These are phyloP conservation scores for Noctua comes DNA, from an alignment of 2,888 invertebrate species.

Conservation along the genomic window DNA sequence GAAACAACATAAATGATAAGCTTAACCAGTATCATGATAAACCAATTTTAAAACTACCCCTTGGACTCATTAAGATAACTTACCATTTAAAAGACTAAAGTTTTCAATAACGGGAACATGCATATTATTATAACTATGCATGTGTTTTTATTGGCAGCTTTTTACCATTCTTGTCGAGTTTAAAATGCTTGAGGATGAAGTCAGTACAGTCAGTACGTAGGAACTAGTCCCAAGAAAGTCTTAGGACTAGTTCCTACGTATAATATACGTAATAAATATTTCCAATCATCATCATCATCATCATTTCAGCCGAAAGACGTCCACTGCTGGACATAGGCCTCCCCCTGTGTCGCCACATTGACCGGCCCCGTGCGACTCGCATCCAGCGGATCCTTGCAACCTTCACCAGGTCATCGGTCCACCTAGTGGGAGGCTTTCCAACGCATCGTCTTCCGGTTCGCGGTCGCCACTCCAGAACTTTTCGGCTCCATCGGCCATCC, in stretches of 20 bases:
- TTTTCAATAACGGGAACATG: constrained; percentile 38
- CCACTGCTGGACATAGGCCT: too few species aligned
- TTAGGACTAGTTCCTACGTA: constrained; percentile 65
- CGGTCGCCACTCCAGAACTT: too few species aligned
- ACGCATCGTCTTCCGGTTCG: too few species aligned
- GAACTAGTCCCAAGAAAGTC: too few species aligned
- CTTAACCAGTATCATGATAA: constrained; percentile 5
- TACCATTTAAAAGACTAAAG: constrained; percentile 21
- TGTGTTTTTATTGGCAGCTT: constrained; percentile 1
- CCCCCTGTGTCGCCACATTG: too few species aligned
- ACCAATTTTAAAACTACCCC: constrained; percentile 22
- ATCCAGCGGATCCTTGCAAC: too few species aligned
- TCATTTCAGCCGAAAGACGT: too few species aligned
- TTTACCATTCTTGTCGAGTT: constrained; percentile 53
- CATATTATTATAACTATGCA: not conserved
- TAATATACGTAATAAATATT: constrained; percentile 76
- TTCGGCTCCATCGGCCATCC: too few species aligned
- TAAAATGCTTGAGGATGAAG: constrained; percentile 72
- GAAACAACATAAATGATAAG: not conserved
- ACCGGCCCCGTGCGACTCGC: too few species aligned
- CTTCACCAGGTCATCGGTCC: too few species aligned
- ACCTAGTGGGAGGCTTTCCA: too few species aligned
- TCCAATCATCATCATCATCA: constrained; percentile 57
- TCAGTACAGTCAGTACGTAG: too few species aligned
- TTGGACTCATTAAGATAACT: constrained; percentile 33